These are phyloP conservation scores for Brachylomia viminalis DNA, from an alignment of 2,888 invertebrate species.

Conservation along the genomic window DNA sequence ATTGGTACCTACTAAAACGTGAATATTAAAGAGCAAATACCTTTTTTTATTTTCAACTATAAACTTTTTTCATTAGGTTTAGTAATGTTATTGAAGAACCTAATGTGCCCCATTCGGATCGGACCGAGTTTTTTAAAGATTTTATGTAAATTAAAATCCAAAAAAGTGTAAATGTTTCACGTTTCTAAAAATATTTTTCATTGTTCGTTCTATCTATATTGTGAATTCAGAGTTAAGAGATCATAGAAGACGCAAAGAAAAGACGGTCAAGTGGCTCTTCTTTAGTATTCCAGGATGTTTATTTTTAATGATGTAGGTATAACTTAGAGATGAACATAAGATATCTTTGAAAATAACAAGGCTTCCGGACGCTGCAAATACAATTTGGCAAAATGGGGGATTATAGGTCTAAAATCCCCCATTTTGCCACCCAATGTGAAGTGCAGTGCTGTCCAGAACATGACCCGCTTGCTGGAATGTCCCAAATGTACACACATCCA, in stretches of 20 bases:
- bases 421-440: too few relatives aligned
- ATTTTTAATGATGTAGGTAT: not conserved
- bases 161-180: not conserved
- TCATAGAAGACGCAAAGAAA: conserved; percentile 10
- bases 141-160: not conserved
- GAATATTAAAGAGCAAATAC: not conserved
- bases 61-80: not conserved
- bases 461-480: too few relatives aligned
- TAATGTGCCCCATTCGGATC: not conserved
- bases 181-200: not conserved
- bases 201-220: not conserved
- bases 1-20: not conserved
- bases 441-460: too few relatives aligned
- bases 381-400: too few relatives aligned
- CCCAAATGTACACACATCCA: too few relatives aligned
- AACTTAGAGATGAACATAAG: not conserved
- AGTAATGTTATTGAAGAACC: not conserved
- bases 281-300: not conserved
- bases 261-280: not conserved
- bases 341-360: not conserved
- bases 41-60: not conserved
- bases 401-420: too few relatives aligned
- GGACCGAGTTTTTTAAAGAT: not conserved
- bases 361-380: not conserved
- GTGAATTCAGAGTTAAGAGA: not conserved